phyloP scores from a whole-genome alignment of 2,113 vertebrate species.

The Dolichotis patagonum region DNA sequence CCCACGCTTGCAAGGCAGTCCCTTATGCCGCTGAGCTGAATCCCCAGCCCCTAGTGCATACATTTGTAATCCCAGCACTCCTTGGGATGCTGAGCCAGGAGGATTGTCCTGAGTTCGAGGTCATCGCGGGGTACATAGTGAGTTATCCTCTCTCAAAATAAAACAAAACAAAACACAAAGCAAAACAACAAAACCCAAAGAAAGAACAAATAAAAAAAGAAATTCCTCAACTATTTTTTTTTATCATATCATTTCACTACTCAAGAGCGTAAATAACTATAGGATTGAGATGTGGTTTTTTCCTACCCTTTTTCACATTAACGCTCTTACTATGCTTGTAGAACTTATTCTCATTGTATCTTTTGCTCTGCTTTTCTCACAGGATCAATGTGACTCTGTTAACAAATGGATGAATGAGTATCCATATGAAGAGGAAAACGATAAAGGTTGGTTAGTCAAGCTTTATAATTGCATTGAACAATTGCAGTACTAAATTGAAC shows the following conservation, averaged over 20 bases:
- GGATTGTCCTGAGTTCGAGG: background rate
- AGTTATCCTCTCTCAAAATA: background rate
- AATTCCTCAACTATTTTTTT: background rate
- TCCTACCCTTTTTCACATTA: fast-evolving
- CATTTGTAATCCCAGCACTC: background rate
- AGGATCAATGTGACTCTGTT: slow-evolving; percentile 85
- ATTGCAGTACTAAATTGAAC: background rate
- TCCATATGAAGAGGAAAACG: slow-evolving; percentile 88
- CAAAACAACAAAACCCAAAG: background rate
- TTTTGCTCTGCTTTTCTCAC: slow-evolving; percentile 70
- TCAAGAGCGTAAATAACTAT: background rate
- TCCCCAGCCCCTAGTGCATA: too few relatives aligned
- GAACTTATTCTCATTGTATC: background rate
- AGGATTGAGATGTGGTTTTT: background rate
- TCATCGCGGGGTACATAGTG: background rate
- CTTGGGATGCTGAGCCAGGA: background rate
- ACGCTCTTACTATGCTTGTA: background rate
- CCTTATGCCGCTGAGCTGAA: too few relatives aligned
- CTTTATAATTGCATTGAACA: background rate
- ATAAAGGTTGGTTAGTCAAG: slow-evolving; percentile 84
- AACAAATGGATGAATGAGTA: slow-evolving; percentile 85
- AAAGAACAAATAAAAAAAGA: background rate
- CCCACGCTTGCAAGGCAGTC: too few relatives aligned
- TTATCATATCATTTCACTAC: background rate
- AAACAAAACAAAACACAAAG: background rate